These are phyloP conservation scores for Mnemiopsis leidyi DNA, from an alignment of 37 sponge, comb jelly and placozoan genomes.

Conservation along the genomic window DNA sequence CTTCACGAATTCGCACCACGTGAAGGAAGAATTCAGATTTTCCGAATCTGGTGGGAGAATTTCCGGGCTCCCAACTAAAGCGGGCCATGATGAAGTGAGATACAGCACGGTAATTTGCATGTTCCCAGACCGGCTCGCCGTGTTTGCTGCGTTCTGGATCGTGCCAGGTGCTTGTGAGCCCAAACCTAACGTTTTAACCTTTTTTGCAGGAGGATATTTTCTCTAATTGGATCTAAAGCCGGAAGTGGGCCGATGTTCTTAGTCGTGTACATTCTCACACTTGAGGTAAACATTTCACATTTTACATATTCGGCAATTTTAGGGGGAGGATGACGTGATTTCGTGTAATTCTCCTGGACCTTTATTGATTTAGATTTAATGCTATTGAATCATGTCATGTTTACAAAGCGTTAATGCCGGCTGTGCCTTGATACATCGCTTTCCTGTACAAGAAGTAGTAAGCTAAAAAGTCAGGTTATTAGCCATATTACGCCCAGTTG, in stretches of 20 bases:
- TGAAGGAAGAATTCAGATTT: neutral
- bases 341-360: too few relatives aligned
- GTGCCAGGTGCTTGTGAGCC: neutral
- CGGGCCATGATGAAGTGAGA: neutral
- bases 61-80: neutral
- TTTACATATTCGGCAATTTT: neutral
- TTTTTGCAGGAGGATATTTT: constrained; percentile 61
- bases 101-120: neutral
- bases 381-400: neutral
- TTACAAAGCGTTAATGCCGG: neutral
- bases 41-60: neutral
- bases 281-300: constrained; percentile 16
- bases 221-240: constrained; percentile 20
- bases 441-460: neutral
- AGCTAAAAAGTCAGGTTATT: neutral
- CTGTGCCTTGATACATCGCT: neutral
- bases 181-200: neutral
- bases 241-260: constrained; percentile 64
- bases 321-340: neutral
- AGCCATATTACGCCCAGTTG: neutral
- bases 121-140: neutral
- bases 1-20: neutral
- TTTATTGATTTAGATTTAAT: neutral
- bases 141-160: neutral
- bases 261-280: constrained; percentile 51